A percentile compares a stretch with the other conserved stretches of the same genome.
phyloP scores from a whole-genome alignment of 2,888 invertebrate genomes.

The Trichogramma dendrolimi region DNA sequence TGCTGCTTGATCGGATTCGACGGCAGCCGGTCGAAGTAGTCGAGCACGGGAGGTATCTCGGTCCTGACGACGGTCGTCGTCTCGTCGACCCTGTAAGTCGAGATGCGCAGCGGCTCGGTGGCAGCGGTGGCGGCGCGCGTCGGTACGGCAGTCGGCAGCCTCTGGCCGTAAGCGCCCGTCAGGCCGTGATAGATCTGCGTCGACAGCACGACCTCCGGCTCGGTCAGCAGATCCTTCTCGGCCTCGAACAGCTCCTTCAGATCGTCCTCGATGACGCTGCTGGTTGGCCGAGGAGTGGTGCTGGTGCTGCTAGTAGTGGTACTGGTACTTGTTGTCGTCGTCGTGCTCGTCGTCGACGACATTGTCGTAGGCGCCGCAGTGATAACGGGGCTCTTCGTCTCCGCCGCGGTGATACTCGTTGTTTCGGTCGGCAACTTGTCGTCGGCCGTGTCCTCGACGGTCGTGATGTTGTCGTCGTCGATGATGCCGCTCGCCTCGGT shows the following conservation, averaged over 20 bases:
- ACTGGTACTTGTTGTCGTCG: constrained; percentile 7
- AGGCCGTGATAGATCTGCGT: constrained; percentile 16
- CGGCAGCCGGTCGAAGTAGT: background rate
- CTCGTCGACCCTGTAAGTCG: background rate
- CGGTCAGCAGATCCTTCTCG: constrained; percentile 25
- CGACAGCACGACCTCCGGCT: constrained; percentile 34
- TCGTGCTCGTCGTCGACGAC: constrained; percentile 36
- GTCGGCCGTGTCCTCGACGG: constrained; percentile 21
- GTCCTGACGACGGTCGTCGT: constrained; percentile 11
- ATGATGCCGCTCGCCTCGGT: constrained; percentile 10
- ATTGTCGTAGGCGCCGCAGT: background rate
- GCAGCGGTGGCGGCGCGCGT: background rate
- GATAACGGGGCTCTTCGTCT: background rate
- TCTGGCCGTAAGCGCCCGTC: constrained; percentile 2
- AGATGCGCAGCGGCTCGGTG: too few relatives aligned
- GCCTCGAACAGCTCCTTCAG: constrained; percentile 25
- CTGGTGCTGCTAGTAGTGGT: too few relatives aligned
- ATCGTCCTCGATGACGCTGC: constrained; percentile 1
- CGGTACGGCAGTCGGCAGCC: constrained; percentile 1
- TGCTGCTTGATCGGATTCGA: background rate
- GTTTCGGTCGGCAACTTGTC: constrained; percentile 24
- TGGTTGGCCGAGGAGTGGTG: too few relatives aligned
- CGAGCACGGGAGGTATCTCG: background rate
- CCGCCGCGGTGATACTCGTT: constrained; percentile 20
- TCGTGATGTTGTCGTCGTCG: background rate